phyloP scores from a whole-genome alignment of 2,113 vertebrate species.

The Charadrius vociferus region DNA sequence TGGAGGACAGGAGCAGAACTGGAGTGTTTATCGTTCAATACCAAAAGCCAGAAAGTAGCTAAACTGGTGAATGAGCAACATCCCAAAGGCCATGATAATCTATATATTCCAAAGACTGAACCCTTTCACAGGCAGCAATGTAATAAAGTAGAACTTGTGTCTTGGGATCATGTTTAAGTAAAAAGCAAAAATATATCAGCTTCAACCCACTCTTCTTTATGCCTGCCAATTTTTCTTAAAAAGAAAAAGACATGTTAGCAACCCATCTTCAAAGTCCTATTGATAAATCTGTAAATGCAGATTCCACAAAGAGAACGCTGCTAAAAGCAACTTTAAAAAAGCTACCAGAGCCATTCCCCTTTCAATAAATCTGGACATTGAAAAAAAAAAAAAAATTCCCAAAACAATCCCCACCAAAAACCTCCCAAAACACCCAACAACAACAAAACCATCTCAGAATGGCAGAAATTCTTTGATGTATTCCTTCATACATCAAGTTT shows the following conservation, averaged over 20 bases:
- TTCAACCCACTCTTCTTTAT: not conserved
- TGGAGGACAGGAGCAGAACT: constrained; percentile 3
- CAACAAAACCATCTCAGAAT: not conserved
- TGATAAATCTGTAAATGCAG: not conserved
- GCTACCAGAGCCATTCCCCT: not conserved
- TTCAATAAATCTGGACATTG: not conserved
- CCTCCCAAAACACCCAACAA: not conserved
- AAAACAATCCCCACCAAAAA: not conserved
- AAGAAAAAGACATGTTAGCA: not conserved
- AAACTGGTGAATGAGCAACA: not conserved
- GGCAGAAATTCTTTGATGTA: constrained; percentile 7
- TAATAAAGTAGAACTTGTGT: not conserved
- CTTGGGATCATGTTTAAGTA: not conserved
- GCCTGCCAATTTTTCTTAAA: not conserved
- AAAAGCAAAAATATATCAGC: not conserved
- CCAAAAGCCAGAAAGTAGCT: constrained; percentile 40
- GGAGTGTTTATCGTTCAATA: not conserved
- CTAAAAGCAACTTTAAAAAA: not conserved
- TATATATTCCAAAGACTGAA: not conserved
- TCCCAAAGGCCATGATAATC: constrained; percentile 26
- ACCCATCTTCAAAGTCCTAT: not conserved
- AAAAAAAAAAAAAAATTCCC: not conserved
- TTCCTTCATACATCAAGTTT: not conserved
- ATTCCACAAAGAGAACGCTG: not conserved
- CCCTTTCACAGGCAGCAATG: not conserved